Conservation (phyloP, 2,113 vertebrate genomes). For the Nerophis ophidion region DNA sequence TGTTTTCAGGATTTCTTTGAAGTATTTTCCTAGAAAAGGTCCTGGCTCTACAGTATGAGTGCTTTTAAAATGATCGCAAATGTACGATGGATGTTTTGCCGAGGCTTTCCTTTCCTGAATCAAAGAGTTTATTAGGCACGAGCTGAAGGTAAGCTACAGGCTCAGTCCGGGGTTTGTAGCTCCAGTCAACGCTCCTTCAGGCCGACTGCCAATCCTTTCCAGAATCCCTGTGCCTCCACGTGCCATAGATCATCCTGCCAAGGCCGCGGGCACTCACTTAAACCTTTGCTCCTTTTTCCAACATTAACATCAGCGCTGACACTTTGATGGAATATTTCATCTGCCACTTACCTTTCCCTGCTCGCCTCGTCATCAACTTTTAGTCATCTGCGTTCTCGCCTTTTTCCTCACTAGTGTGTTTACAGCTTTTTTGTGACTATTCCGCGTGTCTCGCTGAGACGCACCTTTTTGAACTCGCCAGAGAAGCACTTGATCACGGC, state of each 20-base stretch:
- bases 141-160: not conserved
- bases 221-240: slow-evolving; percentile 44
- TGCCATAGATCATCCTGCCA: slow-evolving; percentile 53
- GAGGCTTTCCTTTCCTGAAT: too few relatives aligned
- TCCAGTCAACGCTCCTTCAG: slow-evolving; percentile 33
- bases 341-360: slow-evolving; percentile 18
- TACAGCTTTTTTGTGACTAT: slow-evolving; percentile 4
- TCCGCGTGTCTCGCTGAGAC: slow-evolving; percentile 11
- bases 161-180: slow-evolving; percentile 5
- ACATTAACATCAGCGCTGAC: slow-evolving; percentile 13
- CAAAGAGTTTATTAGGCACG: too few relatives aligned
- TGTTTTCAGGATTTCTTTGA: too few relatives aligned
- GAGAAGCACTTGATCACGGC: slow-evolving; percentile 43
- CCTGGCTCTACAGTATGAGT: too few relatives aligned
- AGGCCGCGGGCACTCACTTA: slow-evolving; percentile 49
- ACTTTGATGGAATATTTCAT: not conserved
- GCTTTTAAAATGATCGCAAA: too few relatives aligned
- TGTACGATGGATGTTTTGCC: too few relatives aligned
- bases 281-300: slow-evolving; percentile 20
- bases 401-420: slow-evolving; percentile 2
- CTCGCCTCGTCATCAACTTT: slow-evolving; percentile 8
- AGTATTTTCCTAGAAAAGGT: too few relatives aligned
- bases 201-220: slow-evolving; percentile 48
- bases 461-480: slow-evolving; percentile 47
- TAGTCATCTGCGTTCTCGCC: not conserved